Conservation (phyloP, 2,888 invertebrate species). For the Drosophila macrospina region DNA sequence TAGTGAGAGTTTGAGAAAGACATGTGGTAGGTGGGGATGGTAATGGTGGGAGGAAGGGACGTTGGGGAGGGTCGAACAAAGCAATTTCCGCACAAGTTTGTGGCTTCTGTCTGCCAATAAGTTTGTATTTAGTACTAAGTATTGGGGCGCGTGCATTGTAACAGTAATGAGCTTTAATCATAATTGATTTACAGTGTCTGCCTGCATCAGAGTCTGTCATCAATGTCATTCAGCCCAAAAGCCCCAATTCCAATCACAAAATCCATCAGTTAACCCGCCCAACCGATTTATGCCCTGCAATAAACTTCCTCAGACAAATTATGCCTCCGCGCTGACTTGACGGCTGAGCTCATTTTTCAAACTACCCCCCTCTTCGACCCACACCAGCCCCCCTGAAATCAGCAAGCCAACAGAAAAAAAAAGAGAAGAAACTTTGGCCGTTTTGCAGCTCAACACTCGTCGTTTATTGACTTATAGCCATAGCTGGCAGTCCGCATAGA, state of each 20-base stretch:
- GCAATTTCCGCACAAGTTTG: conserved; percentile 73
- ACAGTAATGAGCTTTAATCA: conserved; percentile 78
- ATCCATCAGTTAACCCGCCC: conserved; percentile 45
- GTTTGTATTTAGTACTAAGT: conserved; percentile 51
- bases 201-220: conserved; percentile 48
- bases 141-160: conserved; percentile 55
- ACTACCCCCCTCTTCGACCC: background rate
- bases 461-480: conserved; percentile 71
- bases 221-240: conserved; percentile 47
- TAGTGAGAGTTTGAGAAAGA: background rate
- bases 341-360: conserved; percentile 68
- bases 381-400: background rate
- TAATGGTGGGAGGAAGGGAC: background rate
- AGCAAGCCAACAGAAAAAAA: conserved; percentile 21
- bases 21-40: too few species aligned
- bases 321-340: conserved; percentile 47
- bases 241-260: conserved; percentile 32
- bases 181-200: conserved; percentile 73
- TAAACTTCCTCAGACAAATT: conserved; percentile 68
- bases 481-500: conserved; percentile 35
- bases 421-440: conserved; percentile 51
- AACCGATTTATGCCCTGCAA: conserved; percentile 68
- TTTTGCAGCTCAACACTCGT: conserved; percentile 76
- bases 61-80: conserved; percentile 20
- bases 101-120: conserved; percentile 54